Percentiles rank a stretch among this genome's conserved stretches.
These are phyloP conservation scores for Drosophila malerkotliana DNA, from an alignment of 1,140 invertebrate genomes.

Conservation along the genomic window DNA sequence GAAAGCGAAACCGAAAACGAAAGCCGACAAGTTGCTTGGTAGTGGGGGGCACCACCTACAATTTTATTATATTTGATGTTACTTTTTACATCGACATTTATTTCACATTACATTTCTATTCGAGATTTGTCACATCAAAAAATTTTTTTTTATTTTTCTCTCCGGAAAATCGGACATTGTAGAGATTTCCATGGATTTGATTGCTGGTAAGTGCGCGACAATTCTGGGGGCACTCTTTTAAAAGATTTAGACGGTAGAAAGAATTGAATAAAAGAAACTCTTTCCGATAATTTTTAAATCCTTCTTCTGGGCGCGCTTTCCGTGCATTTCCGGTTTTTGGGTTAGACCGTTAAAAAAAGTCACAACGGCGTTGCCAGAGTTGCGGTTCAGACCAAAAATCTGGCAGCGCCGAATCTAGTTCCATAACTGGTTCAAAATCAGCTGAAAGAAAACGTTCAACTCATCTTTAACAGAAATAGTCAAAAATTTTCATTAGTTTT, in stretches of 20 bases:
- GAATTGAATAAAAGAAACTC: no score
- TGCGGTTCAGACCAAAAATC: no score
- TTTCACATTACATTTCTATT: not conserved
- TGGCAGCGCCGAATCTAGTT: not conserved
- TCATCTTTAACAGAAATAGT: conserved; percentile 16
- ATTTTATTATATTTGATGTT: not conserved
- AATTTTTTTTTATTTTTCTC: not conserved
- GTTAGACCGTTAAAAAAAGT: no score
- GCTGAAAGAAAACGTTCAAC: conserved; percentile 20
- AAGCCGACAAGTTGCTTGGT: conserved; percentile 19
- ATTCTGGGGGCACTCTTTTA: not conserved
- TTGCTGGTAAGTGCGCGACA: conserved; percentile 4
- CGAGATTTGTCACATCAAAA: not conserved
- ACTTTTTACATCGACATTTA: not conserved
- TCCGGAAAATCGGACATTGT: conserved; percentile 1
- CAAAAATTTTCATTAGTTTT: conserved; percentile 1
- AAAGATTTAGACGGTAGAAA: no score
- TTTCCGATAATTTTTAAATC: no score
- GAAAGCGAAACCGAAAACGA: conserved; percentile 15
- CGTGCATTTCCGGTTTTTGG: no score
- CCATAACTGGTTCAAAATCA: conserved; percentile 6
- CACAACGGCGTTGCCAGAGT: no score
- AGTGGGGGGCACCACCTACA: not conserved
- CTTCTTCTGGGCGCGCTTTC: no score
- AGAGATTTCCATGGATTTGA: conserved; percentile 23